Conservation (phyloP, 2,113 vertebrate species). For the Chamaetylas fuelleborni region DNA sequence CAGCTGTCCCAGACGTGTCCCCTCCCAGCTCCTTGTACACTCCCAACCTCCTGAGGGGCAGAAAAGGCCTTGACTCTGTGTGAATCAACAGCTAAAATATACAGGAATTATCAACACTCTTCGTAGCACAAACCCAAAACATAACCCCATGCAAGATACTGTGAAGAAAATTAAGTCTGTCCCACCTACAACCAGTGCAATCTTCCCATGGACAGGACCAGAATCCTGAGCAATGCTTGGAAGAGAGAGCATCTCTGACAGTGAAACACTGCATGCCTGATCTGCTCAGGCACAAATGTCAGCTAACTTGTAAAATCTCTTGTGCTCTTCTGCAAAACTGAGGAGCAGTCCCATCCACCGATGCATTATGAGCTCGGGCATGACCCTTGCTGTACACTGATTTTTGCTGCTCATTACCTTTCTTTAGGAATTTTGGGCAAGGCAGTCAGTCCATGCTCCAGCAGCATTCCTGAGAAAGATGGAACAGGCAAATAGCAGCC, state of each 20-base stretch:
- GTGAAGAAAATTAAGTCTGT: neutral
- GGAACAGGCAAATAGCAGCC: neutral
- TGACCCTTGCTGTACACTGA: neutral
- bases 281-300: neutral
- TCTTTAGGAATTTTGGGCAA: neutral
- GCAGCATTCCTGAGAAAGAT: neutral
- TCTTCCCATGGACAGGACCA: neutral
- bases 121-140: neutral
- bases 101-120: neutral
- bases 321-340: neutral
- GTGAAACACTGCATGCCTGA: neutral
- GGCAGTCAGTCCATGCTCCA: neutral
- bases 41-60: neutral
- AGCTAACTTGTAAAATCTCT: neutral
- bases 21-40: neutral
- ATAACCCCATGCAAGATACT: neutral
- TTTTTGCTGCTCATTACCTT: neutral
- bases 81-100: neutral
- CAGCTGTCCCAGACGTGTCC: neutral
- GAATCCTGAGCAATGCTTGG: neutral
- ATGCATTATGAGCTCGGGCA: neutral
- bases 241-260: neutral
- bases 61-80: neutral
- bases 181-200: neutral
- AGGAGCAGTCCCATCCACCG: rapidly evolving